These are phyloP conservation scores for Hypolimnas misippus DNA, from an alignment of 2,888 invertebrate genomes.

Conservation along the genomic window DNA sequence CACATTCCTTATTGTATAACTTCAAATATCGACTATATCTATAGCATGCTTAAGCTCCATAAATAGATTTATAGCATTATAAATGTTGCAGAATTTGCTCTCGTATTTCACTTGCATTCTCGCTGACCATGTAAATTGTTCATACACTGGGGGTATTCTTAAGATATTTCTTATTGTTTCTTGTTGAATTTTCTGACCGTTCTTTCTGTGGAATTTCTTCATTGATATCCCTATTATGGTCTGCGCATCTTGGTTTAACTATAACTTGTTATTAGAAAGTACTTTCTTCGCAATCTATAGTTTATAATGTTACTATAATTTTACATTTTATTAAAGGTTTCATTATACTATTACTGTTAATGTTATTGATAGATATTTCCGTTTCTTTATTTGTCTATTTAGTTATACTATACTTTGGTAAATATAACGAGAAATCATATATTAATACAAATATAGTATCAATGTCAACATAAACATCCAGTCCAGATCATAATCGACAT, in stretches of 20 bases:
- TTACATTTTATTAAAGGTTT: constrained; percentile 1
- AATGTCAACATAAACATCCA: constrained; percentile 3
- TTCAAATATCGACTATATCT: constrained; percentile 27
- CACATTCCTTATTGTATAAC: constrained; percentile 24
- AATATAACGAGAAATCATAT: background rate
- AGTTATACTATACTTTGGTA: too few relatives aligned
- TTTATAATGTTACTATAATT: constrained; percentile 17
- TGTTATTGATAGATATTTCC: background rate
- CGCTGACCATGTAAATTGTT: constrained; percentile 54
- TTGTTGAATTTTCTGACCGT: constrained; percentile 50
- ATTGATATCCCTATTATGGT: constrained; percentile 51
- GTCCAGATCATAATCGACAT: constrained; percentile 39
- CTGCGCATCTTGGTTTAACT: constrained; percentile 50
- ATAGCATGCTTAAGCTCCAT: constrained; percentile 21
- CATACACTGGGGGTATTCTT: constrained; percentile 46
- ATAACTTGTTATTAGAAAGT: constrained; percentile 64
- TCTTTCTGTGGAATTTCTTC: constrained; percentile 53
- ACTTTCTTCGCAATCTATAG: constrained; percentile 44
- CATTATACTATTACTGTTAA: background rate
- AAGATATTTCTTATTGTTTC: constrained; percentile 58
- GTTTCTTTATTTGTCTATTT: too few relatives aligned
- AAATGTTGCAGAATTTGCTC: constrained; percentile 37
- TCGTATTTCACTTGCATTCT: constrained; percentile 45
- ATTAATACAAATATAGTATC: background rate
- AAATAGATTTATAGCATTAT: constrained; percentile 46